Evolutionary conservation across 2,888 invertebrate genomes (phyloP), one percentile per base, ranked within the genome.

Genomic region (Lithophane leautieri): DNA sequence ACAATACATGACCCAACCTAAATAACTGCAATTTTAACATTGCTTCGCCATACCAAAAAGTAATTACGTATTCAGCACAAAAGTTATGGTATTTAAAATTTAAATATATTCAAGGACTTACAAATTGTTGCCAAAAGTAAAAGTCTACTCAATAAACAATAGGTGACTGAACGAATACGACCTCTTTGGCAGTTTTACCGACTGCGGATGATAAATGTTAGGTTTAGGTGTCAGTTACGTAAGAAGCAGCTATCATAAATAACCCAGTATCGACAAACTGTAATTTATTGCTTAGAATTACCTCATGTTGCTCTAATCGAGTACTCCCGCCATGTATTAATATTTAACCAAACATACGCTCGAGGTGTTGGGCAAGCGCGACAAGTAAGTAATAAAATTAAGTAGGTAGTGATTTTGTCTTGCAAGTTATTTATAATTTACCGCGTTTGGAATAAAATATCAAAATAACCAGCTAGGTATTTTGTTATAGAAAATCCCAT

Each of bases 71-170:
- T 63, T 67, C 76, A 75, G 76, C 67, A 56, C 78, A 81, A 72
- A 58, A 58, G 50, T 56, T 63, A 70, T 62, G 68, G 72, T 65
- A 56, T 61, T 78, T 67, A 58, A 81, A 81, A 73, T 76, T 67
- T 70, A 72, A 74, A 76, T 74, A 54, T 44, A 63, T 79, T 70
- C 70, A 62, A 62, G 54, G n/a, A n/a, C n/a, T n/a, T 68, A 70
- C 72, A 56, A 47, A 63, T 47, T 84, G 78, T 67, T 73, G 75
- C 79, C 71, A 76, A 86, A 84, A 83, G 83, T 86, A 84, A 84
- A 80, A 84, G 86, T 84, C 0, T 47, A 63, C 25, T 72, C n/a
- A 58, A 56, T 65, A 66, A 68, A 73, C 63, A 75, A 70, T 61
- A 66, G 62, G 61, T 66, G 65, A 63, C 28, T 60, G 47, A n/a